A percentile compares a stretch with the other conserved stretches of the same genome.
phyloP scores from a whole-genome alignment of 1,140 invertebrate genomes.

The Chelonus insularis region DNA sequence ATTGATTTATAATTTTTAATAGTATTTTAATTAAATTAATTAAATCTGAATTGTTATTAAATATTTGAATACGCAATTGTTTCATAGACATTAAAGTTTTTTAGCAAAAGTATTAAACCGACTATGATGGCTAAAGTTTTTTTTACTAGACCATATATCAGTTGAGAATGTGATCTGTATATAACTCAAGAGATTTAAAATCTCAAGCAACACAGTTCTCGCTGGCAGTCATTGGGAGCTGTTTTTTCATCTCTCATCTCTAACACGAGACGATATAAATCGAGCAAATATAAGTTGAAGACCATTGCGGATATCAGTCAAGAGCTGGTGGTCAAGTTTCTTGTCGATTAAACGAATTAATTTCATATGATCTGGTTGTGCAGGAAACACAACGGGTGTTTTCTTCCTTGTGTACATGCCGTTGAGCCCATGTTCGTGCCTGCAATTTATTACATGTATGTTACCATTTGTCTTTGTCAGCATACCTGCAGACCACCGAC shows the following conservation, averaged over 20 bases:
- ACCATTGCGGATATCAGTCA: neutral
- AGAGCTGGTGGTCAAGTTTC: slow-evolving; percentile 21
- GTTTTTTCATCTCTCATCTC: neutral
- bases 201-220: neutral
- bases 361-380: slow-evolving; percentile 31
- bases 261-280: neutral
- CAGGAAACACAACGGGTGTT: slow-evolving; percentile 18
- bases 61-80: too few relatives aligned
- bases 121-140: too few relatives aligned
- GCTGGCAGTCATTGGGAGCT: neutral
- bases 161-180: too few relatives aligned
- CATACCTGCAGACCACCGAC: slow-evolving; percentile 14
- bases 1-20: too few relatives aligned
- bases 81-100: too few relatives aligned
- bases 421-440: slow-evolving; percentile 7
- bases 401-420: slow-evolving; percentile 13
- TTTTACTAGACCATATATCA: too few relatives aligned
- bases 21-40: too few relatives aligned
- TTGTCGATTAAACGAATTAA: slow-evolving; percentile 30
- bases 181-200: neutral
- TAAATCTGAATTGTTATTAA: too few relatives aligned
- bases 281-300: slow-evolving; percentile 7
- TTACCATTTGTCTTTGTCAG: slow-evolving; percentile 30
- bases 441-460: slow-evolving; percentile 31
- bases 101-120: too few relatives aligned